phyloP scores from a whole-genome alignment of 2,113 vertebrate genomes.

The Brachypteracias leptosomus region DNA sequence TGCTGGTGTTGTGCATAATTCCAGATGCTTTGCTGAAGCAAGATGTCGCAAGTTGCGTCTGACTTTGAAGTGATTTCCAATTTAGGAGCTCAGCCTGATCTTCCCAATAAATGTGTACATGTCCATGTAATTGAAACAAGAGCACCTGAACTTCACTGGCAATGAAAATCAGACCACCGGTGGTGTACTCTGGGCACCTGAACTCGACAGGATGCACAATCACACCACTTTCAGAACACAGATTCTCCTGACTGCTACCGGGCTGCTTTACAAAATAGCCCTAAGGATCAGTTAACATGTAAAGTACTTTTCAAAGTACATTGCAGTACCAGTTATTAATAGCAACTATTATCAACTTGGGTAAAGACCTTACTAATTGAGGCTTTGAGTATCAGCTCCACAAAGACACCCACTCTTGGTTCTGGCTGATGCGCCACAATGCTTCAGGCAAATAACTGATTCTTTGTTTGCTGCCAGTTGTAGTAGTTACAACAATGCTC shows the following conservation, averaged over 20 bases:
- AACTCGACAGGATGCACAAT: background rate
- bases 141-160: background rate
- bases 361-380: conserved; percentile 11
- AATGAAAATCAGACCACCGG: background rate
- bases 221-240: background rate
- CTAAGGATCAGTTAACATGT: background rate
- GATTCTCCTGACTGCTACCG: background rate
- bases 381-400: background rate
- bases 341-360: background rate
- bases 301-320: background rate
- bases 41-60: background rate
- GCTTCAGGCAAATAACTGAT: conserved; percentile 19
- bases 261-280: background rate
- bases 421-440: background rate
- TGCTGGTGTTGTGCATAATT: background rate
- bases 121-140: background rate
- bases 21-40: background rate
- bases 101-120: background rate
- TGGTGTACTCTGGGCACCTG: background rate
- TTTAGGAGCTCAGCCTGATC: background rate
- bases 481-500: background rate
- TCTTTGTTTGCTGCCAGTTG: conserved; percentile 13
- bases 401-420: conserved; percentile 19
- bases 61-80: background rate
- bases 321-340: background rate